A percentile compares a stretch with the other conserved stretches of the same genome.
Evolutionary conservation across 1,140 invertebrate genomes (phyloP).

Genomic region (Papilio polyxenes): DNA sequence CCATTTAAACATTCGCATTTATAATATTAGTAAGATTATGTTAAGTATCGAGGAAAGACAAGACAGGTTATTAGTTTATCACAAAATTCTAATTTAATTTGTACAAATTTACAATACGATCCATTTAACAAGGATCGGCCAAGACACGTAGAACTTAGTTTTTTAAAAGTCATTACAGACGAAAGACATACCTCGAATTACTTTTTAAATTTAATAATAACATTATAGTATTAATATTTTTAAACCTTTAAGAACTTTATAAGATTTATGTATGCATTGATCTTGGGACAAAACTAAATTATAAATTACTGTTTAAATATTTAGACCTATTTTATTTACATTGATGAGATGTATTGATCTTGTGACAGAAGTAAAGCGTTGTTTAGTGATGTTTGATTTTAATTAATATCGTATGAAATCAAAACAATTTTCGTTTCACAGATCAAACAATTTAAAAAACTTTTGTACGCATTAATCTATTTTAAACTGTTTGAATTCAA

Average conservation of each 20-base stretch:
- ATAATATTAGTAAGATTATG: no score
- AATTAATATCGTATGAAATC: neutral
- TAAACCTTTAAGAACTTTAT: neutral
- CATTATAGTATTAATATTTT: no score
- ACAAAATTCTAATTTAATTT: no score
- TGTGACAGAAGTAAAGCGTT: neutral
- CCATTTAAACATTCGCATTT: no score
- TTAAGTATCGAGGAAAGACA: no score
- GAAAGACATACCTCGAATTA: no score
- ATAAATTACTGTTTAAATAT: slow-evolving; percentile 18
- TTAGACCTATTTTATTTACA: neutral
- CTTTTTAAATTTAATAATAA: no score
- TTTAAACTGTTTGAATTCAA: neutral
- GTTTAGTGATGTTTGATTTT: neutral
- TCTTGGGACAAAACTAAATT: neutral
- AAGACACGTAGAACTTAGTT: no score
- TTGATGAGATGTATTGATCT: neutral
- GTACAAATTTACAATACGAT: no score
- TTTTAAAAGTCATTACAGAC: no score
- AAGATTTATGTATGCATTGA: neutral
- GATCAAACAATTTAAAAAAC: neutral
- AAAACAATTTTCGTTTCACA: neutral
- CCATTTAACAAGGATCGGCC: no score
- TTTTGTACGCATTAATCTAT: neutral
- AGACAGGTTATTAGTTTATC: no score